phyloP scores from a whole-genome alignment of 2,113 vertebrate genomes.

The Pseudopipra pipra region DNA sequence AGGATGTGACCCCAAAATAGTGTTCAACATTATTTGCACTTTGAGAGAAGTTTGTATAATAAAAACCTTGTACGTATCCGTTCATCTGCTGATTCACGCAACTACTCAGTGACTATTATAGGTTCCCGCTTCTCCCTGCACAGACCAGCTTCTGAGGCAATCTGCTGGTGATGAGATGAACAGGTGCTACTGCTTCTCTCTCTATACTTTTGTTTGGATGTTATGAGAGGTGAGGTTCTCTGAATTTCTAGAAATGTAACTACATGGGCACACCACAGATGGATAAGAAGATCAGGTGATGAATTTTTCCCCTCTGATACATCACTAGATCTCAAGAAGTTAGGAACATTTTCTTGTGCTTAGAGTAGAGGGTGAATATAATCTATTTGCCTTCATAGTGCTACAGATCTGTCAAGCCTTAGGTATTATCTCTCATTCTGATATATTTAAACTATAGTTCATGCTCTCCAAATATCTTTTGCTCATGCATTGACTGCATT shows the following conservation, averaged over 20 bases:
- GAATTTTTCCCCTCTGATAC: neutral
- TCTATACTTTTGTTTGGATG: neutral
- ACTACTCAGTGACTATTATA: neutral
- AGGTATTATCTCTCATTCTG: neutral
- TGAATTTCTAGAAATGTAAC: neutral
- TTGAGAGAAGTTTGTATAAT: neutral
- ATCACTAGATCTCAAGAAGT: neutral
- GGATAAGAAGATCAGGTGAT: neutral
- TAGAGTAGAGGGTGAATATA: neutral
- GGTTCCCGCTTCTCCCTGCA: neutral
- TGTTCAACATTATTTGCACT: fast-evolving
- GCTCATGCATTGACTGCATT: neutral
- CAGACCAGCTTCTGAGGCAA: neutral
- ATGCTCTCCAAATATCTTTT: neutral
- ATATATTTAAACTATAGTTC: neutral
- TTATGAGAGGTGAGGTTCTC: fast-evolving
- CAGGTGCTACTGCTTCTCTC: neutral
- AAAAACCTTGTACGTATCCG: fast-evolving
- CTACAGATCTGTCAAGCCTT: neutral
- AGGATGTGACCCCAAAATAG: neutral
- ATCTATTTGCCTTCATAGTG: neutral
- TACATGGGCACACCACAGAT: neutral
- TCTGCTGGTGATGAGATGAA: fast-evolving
- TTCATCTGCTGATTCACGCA: neutral
- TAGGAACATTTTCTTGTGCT: neutral